Percentiles rank a stretch among this genome's conserved stretches.
These are phyloP conservation scores for Periphyllus acericola DNA, from an alignment of 2,888 invertebrate genomes.

Conservation along the genomic window DNA sequence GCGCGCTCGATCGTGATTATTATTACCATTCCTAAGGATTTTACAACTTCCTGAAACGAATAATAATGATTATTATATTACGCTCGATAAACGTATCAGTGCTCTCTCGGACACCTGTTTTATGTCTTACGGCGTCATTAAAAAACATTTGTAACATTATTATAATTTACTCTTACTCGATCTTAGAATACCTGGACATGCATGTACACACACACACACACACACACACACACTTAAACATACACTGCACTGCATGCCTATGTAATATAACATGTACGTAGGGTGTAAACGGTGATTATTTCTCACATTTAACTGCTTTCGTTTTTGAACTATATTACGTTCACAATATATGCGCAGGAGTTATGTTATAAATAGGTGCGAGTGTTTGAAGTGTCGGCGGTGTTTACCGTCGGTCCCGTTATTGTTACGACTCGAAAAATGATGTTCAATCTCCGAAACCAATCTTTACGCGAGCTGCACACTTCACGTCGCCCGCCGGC, in stretches of 20 bases:
- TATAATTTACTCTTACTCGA: not conserved
- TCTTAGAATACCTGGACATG: not conserved
- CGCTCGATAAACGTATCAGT: not conserved
- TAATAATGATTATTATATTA: slow-evolving; percentile 1
- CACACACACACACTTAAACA: not conserved
- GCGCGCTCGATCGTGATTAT: not conserved
- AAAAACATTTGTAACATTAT: not conserved
- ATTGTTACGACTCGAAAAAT: not conserved
- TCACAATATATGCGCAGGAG: not conserved
- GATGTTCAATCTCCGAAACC: too few relatives aligned
- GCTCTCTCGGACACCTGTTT: slow-evolving; percentile 12
- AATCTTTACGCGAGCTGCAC: too few relatives aligned
- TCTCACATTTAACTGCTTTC: slow-evolving; percentile 10
- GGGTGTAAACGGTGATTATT: not conserved
- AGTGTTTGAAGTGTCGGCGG: not conserved
- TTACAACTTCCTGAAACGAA: slow-evolving; percentile 28
- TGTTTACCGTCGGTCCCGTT: not conserved
- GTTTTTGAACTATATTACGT: not conserved
- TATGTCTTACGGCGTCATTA: slow-evolving; percentile 1
- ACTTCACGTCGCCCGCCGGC: too few relatives aligned
- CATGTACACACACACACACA: not conserved
- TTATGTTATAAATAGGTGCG: too few relatives aligned
- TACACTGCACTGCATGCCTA: not conserved
- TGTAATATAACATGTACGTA: not conserved
- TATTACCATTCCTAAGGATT: not conserved